phyloP scores from a whole-genome alignment of 2,888 invertebrate species.

The Eupithecia centaureata region DNA sequence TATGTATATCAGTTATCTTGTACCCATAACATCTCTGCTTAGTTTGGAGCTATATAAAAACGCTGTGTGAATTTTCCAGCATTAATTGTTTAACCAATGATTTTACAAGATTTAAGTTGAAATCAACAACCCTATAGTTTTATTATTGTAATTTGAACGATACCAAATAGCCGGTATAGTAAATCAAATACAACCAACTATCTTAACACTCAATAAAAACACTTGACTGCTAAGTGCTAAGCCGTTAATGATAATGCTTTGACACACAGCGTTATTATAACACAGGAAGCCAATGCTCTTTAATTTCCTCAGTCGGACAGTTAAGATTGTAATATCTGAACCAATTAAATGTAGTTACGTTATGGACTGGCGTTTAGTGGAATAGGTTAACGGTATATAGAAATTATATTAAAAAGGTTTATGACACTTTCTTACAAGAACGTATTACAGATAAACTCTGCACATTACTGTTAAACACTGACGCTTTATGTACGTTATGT shows the following conservation, averaged over 20 bases:
- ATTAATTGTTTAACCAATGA: too few species aligned
- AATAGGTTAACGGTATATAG: conserved; percentile 7
- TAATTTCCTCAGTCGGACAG: conserved; percentile 38
- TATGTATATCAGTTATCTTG: too few species aligned
- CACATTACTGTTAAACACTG: not conserved
- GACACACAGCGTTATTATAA: conserved; percentile 39
- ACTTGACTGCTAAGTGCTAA: conserved; percentile 29
- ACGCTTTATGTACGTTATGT: too few species aligned
- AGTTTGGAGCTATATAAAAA: too few species aligned
- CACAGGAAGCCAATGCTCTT: conserved; percentile 35
- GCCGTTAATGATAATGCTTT: conserved; percentile 37
- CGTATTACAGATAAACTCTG: not conserved
- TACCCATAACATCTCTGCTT: too few species aligned
- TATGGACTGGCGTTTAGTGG: conserved; percentile 14
- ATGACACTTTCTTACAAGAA: not conserved
- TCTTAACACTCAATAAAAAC: conserved; percentile 24
- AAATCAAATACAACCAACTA: not conserved
- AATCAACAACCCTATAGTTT: not conserved
- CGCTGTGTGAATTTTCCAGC: too few species aligned
- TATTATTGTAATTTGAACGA: not conserved
- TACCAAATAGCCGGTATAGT: not conserved
- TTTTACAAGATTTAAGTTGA: not conserved
- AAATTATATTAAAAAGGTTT: conserved; percentile 17
- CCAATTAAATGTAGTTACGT: conserved; percentile 34
- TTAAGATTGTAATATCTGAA: conserved; percentile 34